Conservation (phyloP, 2,888 invertebrate genomes). For the Galeruca laticollis region DNA sequence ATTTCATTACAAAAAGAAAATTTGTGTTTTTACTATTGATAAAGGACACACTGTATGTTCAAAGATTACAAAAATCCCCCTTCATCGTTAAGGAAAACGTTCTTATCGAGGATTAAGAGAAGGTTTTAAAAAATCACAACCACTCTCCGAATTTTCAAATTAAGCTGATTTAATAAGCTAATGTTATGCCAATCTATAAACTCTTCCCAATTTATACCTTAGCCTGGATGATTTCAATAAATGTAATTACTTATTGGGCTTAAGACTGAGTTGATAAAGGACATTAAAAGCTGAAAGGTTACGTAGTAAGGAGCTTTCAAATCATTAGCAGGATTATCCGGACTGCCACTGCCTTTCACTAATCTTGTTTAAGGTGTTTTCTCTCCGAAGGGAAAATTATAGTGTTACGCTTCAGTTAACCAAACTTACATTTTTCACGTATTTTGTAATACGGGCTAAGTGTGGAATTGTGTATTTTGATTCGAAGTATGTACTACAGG, state of each 20-base stretch:
- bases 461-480: no score
- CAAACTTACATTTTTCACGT: no score
- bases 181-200: background rate
- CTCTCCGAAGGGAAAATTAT: background rate
- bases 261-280: background rate
- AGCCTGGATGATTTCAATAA: background rate
- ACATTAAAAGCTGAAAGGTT: constrained; percentile 10
- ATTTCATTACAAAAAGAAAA: no score
- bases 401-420: background rate
- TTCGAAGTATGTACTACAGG: no score
- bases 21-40: no score
- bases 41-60: no score
- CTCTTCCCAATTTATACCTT: background rate
- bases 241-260: background rate
- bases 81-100: no score
- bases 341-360: constrained; percentile 6
- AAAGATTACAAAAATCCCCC: no score
- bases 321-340: constrained; percentile 11
- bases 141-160: background rate
- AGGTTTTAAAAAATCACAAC: background rate
- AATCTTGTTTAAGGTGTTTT: constrained; percentile 4
- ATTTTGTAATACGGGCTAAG: no score
- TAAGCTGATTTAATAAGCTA: background rate
- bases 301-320: constrained; percentile 6
- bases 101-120: background rate